Evolutionary conservation across 1,140 invertebrate species (phyloP).

Genomic region (Scaptomyza montana): DNA sequence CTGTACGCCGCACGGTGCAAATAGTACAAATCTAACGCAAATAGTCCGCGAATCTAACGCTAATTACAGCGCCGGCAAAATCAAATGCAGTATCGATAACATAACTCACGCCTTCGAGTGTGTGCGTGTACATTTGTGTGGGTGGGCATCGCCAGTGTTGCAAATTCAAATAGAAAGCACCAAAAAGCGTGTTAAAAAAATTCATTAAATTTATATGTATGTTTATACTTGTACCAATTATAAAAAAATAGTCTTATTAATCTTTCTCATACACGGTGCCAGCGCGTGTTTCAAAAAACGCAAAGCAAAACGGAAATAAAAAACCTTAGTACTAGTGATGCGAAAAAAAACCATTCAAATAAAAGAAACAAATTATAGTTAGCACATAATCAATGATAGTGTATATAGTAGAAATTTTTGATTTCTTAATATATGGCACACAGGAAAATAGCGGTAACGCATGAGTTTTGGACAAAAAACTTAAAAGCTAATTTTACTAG

Average conservation of each 20-base stretch:
- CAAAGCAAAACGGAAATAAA: slow-evolving; percentile 69
- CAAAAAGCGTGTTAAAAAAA: slow-evolving; percentile 5
- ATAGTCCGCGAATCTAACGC: slow-evolving; percentile 10
- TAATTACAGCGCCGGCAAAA: slow-evolving; percentile 19
- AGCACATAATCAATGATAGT: slow-evolving; percentile 63
- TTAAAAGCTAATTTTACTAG: not conserved
- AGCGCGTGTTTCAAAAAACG: slow-evolving; percentile 73
- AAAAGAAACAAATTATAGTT: slow-evolving; percentile 43
- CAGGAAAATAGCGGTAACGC: not conserved
- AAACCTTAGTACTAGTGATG: slow-evolving; percentile 15
- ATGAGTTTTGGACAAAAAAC: slow-evolving; percentile 12
- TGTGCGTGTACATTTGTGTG: slow-evolving; percentile 5
- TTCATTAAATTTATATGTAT: slow-evolving; percentile 8
- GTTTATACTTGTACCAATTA: not conserved
- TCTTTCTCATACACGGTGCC: slow-evolving; percentile 42
- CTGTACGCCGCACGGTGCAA: slow-evolving; percentile 69
- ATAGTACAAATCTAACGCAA: slow-evolving; percentile 13
- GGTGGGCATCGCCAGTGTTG: slow-evolving; percentile 18
- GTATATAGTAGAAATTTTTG: slow-evolving; percentile 39
- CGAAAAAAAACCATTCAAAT: slow-evolving; percentile 39
- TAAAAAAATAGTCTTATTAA: not conserved
- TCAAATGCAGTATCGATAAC: slow-evolving; percentile 45
- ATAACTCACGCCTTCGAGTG: slow-evolving; percentile 6
- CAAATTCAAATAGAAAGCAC: slow-evolving; percentile 11
- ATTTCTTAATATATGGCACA: not conserved